Percentiles rank a stretch among this genome's conserved stretches.
Evolutionary conservation across 2,113 vertebrate species (phyloP).

Genomic region (Guaruba guarouba): DNA sequence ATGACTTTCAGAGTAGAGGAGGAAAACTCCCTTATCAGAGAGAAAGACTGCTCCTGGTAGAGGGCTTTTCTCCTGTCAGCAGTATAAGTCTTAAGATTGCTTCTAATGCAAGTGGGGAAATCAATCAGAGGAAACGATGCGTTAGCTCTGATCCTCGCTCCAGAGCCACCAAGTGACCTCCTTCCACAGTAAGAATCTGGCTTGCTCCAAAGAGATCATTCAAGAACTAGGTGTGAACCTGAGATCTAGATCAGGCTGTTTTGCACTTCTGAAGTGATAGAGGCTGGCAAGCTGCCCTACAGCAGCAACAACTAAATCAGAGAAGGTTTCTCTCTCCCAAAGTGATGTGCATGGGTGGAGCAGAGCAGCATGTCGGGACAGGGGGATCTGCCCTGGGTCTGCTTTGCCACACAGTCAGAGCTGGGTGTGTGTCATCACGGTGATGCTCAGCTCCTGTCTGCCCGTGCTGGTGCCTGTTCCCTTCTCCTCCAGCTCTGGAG

Average conservation of each 20-base stretch:
- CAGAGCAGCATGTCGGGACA: rapidly evolving
- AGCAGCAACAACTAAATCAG: background rate
- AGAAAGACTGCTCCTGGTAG: background rate
- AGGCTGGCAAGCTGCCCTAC: background rate
- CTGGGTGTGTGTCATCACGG: background rate
- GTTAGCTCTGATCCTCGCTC: background rate
- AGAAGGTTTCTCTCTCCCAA: background rate
- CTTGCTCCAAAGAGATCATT: background rate
- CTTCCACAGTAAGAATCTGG: background rate
- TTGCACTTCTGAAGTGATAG: background rate
- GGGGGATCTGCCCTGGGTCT: background rate
- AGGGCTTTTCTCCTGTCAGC: background rate
- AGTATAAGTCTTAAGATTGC: background rate
- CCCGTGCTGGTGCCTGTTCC: rapidly evolving
- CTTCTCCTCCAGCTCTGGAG: background rate
- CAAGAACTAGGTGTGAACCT: background rate
- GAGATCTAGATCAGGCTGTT: constrained; percentile 20
- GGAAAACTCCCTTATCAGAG: background rate
- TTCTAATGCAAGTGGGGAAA: background rate
- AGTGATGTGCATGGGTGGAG: background rate
- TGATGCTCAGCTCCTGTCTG: rapidly evolving
- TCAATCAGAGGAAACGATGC: background rate
- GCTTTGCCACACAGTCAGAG: background rate
- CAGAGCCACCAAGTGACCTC: background rate
- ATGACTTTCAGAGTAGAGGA: background rate